Evolutionary conservation across 2,113 vertebrate species (phyloP).

Genomic region (Puntigrus tetrazona): DNA sequence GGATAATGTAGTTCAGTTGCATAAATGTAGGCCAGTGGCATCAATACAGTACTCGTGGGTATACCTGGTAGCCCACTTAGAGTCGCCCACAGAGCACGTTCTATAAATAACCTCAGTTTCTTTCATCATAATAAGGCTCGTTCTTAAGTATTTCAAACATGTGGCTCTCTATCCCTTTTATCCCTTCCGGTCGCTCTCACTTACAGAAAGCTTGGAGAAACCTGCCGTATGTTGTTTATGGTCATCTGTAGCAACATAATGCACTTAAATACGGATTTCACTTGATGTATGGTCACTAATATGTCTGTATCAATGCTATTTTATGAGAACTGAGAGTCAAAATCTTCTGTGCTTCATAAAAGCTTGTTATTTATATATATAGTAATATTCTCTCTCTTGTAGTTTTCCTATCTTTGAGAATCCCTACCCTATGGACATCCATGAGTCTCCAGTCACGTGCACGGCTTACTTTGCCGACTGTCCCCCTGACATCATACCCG

Average conservation of each 20-base stretch:
- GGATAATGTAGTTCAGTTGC: neutral
- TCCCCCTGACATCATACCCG: slow-evolving; percentile 93
- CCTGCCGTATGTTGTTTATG: neutral
- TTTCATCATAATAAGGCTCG: neutral
- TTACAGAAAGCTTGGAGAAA: neutral
- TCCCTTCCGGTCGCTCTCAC: neutral
- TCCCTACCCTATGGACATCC: slow-evolving; percentile 97
- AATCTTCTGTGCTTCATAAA: neutral
- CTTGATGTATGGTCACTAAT: neutral
- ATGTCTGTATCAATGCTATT: neutral
- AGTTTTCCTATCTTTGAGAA: slow-evolving; percentile 99
- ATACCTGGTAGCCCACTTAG: slow-evolving; percentile 1
- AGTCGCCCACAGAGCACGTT: neutral
- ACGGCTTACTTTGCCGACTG: slow-evolving; percentile 97
- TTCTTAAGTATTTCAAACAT: neutral
- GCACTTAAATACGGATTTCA: neutral
- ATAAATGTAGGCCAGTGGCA: neutral
- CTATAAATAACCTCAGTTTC: neutral
- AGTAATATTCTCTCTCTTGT: slow-evolving; percentile 43
- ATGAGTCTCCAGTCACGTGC: slow-evolving; percentile 97
- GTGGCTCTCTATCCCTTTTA: neutral
- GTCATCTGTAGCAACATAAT: neutral
- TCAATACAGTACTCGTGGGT: neutral
- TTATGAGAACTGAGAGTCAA: neutral
- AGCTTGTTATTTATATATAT: neutral